phyloP scores from a whole-genome alignment of 2,888 invertebrate species.

The Brenthis daphne region DNA sequence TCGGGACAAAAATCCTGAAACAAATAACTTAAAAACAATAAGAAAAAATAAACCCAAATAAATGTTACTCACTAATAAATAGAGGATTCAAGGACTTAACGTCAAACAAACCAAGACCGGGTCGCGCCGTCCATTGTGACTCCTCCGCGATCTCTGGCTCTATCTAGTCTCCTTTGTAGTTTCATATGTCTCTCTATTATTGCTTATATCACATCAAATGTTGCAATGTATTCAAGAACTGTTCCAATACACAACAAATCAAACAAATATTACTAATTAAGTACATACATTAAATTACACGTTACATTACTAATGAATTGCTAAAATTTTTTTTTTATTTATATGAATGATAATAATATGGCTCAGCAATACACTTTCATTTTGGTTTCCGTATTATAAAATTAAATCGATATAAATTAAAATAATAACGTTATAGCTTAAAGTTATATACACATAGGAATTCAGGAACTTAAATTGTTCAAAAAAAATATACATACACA shows the following conservation, averaged over 20 bases:
- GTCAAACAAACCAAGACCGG: constrained; percentile 65
- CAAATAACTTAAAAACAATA: constrained; percentile 82
- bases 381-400: constrained; percentile 35
- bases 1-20: constrained; percentile 82
- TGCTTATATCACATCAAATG: constrained; percentile 79
- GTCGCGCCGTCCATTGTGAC: constrained; percentile 42
- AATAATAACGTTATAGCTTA: constrained; percentile 35
- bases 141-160: constrained; percentile 40
- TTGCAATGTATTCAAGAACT: constrained; percentile 68
- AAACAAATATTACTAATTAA: constrained; percentile 80
- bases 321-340: constrained; percentile 47
- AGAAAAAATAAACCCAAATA: constrained; percentile 80
- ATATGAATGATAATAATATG: constrained; percentile 64
- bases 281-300: constrained; percentile 68
- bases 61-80: constrained; percentile 81
- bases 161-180: constrained; percentile 56
- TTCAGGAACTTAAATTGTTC: constrained; percentile 47
- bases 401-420: constrained; percentile 32
- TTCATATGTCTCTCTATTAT: constrained; percentile 74
- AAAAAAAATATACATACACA: constrained; percentile 27
- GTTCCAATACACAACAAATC: constrained; percentile 73
- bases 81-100: constrained; percentile 78
- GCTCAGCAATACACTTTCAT: constrained; percentile 56
- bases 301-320: constrained; percentile 54
- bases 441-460: constrained; percentile 41